Evolutionary conservation across 2,113 vertebrate genomes (phyloP), one percentile per base, ranked within the genome.

Genomic region (Blennius ocellaris): DNA sequence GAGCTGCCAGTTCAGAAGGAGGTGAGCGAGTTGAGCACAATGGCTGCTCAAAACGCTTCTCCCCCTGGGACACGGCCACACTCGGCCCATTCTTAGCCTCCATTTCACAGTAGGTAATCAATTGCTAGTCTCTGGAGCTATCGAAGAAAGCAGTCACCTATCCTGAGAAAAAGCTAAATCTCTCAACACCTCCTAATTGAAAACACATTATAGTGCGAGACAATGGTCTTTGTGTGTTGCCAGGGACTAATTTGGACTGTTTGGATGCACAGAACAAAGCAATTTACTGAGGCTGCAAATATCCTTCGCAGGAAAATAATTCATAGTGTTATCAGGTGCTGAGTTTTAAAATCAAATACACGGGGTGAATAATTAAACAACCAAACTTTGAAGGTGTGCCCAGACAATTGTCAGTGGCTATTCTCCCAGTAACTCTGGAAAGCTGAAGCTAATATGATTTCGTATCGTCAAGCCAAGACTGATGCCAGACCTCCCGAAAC

Each of bases 391-490:
- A 91, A 91, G 83, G 88, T 80, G 85, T 76, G 83, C 87, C 84
- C 80, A 62, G 87, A 61, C 49, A 50, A 86, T 89, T 81, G 68
- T 90, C 60, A 65, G 86, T 85, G 81, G 82, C 85, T 84, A 87
- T 82, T 90, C 84, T 87, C 70, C 76, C 76, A 82, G 73, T 81
- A 80, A 87, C 75, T 90, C 76, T 78, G 76, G 85, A 91, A 89
- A 71, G 79, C 89, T 88, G 90, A 78, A 87, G 85, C 87, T 91
- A 92, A 93, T 88, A 93, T 92, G 87, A 91, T 93, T 93, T 93
- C 65, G 89, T 90, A 90, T 92, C 38, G 39, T 53, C 60, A 82
- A 82, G 85, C 85, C 82, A 87, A 88, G 72, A 82, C 86, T 88
- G 82, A 90, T 72, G 83, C 77, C 84, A 90, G 86, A 84, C 87